phyloP scores from a whole-genome alignment of 1,140 invertebrate genomes.

The Hetaerina americana region DNA sequence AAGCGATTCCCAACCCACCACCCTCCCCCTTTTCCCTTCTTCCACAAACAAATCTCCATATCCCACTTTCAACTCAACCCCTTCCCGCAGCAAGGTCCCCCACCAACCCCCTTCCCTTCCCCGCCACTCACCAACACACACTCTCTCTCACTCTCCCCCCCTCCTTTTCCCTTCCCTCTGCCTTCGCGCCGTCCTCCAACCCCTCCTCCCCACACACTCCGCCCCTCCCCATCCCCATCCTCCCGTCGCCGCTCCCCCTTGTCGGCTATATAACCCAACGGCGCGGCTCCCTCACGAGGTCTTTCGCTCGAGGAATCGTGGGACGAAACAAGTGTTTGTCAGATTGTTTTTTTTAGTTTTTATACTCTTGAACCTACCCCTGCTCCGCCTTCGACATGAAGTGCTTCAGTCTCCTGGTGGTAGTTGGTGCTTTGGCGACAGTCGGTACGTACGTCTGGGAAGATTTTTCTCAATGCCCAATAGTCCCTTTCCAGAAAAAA shows the following conservation, averaged over 20 bases:
- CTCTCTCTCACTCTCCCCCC: too few species aligned
- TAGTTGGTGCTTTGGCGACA: neutral
- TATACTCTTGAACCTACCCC: neutral
- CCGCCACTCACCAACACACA: too few species aligned
- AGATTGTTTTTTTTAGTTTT: neutral
- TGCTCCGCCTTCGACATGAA: neutral
- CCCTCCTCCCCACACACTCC: neutral
- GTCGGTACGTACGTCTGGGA: neutral
- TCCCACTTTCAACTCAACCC: neutral
- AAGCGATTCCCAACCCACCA: too few species aligned
- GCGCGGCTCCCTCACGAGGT: neutral
- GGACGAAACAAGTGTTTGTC: neutral
- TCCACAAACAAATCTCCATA: neutral
- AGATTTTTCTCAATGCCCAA: too few species aligned
- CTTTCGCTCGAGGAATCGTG: neutral
- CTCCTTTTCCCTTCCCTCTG: too few species aligned
- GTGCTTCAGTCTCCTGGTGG: neutral
- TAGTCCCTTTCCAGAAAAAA: too few species aligned
- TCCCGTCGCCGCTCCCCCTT: neutral
- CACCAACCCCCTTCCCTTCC: neutral
- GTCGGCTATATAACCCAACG: neutral
- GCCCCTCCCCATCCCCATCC: neutral
- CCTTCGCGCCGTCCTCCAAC: neutral
- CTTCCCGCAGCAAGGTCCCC: neutral
- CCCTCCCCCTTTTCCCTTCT: neutral